phyloP scores from a whole-genome alignment of 2,888 invertebrate genomes.

The Eurytoma adleriae region DNA sequence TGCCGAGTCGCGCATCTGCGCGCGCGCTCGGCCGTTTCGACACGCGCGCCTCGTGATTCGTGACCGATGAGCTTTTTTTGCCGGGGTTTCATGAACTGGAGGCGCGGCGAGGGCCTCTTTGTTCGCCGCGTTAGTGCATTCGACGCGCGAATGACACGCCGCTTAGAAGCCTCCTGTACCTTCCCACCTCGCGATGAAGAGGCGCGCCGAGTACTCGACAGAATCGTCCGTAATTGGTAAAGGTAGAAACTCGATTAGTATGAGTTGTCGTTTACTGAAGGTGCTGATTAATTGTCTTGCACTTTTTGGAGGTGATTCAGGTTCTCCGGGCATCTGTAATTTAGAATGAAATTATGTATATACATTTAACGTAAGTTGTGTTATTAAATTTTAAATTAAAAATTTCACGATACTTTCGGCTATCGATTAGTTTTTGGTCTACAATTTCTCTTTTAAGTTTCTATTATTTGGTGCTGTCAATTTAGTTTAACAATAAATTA shows the following conservation, averaged over 20 bases:
- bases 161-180: conserved; percentile 11
- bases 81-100: not conserved
- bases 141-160: conserved; percentile 46
- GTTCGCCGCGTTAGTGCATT: conserved; percentile 27
- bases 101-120: conserved; percentile 6
- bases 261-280: too few relatives aligned
- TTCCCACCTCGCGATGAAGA: conserved; percentile 9
- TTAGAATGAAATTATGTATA: too few relatives aligned
- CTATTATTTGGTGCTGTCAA: too few relatives aligned
- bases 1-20: conserved; percentile 65
- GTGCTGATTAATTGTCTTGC: not conserved
- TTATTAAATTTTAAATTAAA: too few relatives aligned
- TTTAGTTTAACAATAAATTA: too few relatives aligned
- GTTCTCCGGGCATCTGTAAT: not conserved
- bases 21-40: conserved; percentile 12
- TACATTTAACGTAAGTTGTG: too few relatives aligned
- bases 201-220: not conserved
- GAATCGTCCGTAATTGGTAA: not conserved
- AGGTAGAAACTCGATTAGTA: not conserved
- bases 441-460: too few relatives aligned
- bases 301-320: not conserved
- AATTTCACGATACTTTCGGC: too few relatives aligned
- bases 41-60: conserved; percentile 23
- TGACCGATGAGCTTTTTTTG: conserved; percentile 4
- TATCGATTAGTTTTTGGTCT: too few relatives aligned